phyloP scores from a whole-genome alignment of 2,113 vertebrate species.

The Eurypyga helias region DNA sequence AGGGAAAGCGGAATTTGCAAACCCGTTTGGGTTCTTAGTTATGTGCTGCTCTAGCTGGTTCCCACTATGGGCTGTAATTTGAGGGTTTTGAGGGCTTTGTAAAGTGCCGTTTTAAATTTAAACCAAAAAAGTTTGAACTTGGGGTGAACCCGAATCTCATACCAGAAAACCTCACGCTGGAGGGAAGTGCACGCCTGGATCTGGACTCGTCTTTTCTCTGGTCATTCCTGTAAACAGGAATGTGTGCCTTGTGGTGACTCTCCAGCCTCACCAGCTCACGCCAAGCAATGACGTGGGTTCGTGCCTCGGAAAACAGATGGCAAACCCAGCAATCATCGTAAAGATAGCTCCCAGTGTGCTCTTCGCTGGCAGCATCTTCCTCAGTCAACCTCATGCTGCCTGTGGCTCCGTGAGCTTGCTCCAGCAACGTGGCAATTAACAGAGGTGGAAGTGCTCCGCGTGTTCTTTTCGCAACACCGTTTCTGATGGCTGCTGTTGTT shows the following conservation, averaged over 20 bases:
- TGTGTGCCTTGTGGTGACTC: background rate
- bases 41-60: slow-evolving; percentile 25
- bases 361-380: background rate
- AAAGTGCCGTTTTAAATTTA: background rate
- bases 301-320: background rate
- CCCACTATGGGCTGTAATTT: slow-evolving; percentile 9
- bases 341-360: background rate
- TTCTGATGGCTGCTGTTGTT: background rate
- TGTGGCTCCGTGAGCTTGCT: background rate
- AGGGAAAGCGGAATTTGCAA: background rate
- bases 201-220: background rate
- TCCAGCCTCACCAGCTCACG: background rate
- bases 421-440: background rate
- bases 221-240: background rate
- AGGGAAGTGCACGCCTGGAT: slow-evolving; percentile 16
- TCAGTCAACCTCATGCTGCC: accelerated
- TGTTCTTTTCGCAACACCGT: background rate
- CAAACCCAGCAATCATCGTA: background rate
- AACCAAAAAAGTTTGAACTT: background rate
- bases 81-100: slow-evolving; percentile 36
- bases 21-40: background rate
- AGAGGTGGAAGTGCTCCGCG: background rate
- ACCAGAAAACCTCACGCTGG: background rate
- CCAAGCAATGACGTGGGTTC: background rate
- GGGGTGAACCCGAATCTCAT: background rate